Conservation (phyloP, 2,888 invertebrate species). For the Orthosia cruda region DNA sequence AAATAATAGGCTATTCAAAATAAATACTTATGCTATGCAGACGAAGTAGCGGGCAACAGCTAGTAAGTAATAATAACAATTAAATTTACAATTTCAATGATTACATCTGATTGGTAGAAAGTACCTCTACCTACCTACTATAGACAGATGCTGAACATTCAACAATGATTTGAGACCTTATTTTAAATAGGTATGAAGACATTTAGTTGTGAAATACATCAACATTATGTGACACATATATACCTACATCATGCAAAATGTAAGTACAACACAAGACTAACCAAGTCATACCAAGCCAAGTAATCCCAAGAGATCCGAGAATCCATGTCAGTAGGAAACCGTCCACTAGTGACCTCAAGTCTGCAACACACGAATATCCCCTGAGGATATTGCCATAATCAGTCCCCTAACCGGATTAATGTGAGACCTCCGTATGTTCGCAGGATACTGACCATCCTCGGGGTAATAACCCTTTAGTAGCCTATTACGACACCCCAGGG, state of each 20-base stretch:
- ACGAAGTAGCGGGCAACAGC: too few relatives aligned
- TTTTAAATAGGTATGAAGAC: neutral
- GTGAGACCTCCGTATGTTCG: constrained; percentile 28
- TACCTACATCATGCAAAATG: neutral
- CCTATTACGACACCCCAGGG: constrained; percentile 47
- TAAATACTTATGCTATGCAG: too few relatives aligned
- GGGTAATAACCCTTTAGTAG: constrained; percentile 57
- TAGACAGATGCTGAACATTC: too few relatives aligned
- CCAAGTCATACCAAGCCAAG: constrained; percentile 16
- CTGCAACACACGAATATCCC: constrained; percentile 22
- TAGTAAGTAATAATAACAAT: too few relatives aligned
- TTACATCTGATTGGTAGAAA: too few relatives aligned
- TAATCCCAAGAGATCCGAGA: constrained; percentile 27
- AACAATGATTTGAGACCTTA: neutral
- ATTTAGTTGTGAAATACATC: neutral
- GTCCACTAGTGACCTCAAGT: constrained; percentile 30
- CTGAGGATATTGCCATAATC: constrained; percentile 38
- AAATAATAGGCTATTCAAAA: too few relatives aligned
- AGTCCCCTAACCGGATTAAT: constrained; percentile 47
- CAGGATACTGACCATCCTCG: constrained; percentile 39
- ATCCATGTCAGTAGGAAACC: constrained; percentile 39
- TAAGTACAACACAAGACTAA: neutral
- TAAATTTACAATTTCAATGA: too few relatives aligned
- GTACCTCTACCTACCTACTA: too few relatives aligned
- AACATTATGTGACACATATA: neutral